Conservation (phyloP, 2,797 vertebrate genomes). For the Rachycentron canadum region DNA sequence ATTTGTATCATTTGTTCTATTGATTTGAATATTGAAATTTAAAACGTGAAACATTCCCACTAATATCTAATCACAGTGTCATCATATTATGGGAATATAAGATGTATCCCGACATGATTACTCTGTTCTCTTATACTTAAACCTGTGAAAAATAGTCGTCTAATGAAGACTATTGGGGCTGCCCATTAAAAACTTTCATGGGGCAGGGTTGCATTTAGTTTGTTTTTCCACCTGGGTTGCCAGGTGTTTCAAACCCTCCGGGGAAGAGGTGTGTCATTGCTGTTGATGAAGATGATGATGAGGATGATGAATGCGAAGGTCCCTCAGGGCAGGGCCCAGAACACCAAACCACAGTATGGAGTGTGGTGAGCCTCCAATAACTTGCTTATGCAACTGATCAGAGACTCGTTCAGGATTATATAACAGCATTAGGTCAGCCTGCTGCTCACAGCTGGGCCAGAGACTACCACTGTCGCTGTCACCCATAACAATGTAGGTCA, state of each 20-base stretch:
- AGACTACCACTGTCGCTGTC: slow-evolving; percentile 49
- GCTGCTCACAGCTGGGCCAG: slow-evolving; percentile 66
- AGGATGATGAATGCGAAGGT: slow-evolving; percentile 16
- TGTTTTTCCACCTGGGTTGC: slow-evolving; percentile 73
- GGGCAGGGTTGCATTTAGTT: slow-evolving; percentile 19
- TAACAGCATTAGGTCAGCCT: slow-evolving; percentile 71
- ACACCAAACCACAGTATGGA: slow-evolving; percentile 34
- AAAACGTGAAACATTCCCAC: not conserved
- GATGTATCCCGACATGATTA: not conserved
- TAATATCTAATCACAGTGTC: not conserved
- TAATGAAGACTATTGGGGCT: slow-evolving; percentile 73
- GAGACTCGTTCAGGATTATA: slow-evolving; percentile 64
- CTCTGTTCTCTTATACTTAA: not conserved
- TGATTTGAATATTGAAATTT: slow-evolving; percentile 1
- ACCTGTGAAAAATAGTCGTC: not conserved
- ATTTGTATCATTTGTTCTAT: not conserved
- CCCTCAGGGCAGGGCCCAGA: slow-evolving; percentile 26
- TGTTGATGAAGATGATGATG: slow-evolving; percentile 10
- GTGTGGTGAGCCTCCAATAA: slow-evolving; percentile 50
- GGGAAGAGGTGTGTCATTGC: not conserved
- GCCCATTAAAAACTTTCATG: slow-evolving; percentile 20
- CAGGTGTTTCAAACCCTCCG: slow-evolving; percentile 44
- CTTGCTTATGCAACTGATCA: slow-evolving; percentile 72
- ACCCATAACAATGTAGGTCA: slow-evolving; percentile 40
- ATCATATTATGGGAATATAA: not conserved